Evolutionary conservation across 2,888 invertebrate genomes (phyloP).

Genomic region (Ophonus ardosiacus): DNA sequence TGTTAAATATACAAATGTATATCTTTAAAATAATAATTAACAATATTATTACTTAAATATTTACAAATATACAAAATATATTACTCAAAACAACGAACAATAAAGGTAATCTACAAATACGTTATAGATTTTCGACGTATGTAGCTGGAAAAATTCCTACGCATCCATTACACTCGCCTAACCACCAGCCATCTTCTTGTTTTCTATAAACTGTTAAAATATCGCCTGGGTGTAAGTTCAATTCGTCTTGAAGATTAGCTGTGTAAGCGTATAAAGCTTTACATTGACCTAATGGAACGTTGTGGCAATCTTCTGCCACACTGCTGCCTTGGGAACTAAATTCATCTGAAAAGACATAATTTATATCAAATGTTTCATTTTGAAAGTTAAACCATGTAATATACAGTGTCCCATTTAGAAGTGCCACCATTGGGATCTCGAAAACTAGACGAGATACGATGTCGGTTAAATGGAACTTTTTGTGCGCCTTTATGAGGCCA

Average conservation of each 20-base stretch:
- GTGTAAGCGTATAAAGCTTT: conserved; percentile 92
- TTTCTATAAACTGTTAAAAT: conserved; percentile 92
- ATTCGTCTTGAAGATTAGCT: conserved; percentile 92
- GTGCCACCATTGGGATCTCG: too few species aligned
- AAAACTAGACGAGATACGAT: too few species aligned
- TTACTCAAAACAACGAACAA: conserved; percentile 33
- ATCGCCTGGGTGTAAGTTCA: conserved; percentile 85
- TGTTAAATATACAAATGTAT: conserved; percentile 48
- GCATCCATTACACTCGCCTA: conserved; percentile 90
- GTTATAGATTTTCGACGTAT: conserved; percentile 88
- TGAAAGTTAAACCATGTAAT: too few species aligned
- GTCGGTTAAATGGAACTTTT: too few species aligned
- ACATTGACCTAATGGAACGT: conserved; percentile 83
- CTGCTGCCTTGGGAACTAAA: conserved; percentile 87
- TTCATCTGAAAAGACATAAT: conserved; percentile 80
- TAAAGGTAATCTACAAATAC: conserved; percentile 36
- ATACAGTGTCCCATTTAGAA: too few species aligned
- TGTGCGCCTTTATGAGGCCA: too few species aligned
- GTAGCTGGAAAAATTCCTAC: conserved; percentile 96
- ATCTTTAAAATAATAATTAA: conserved; percentile 42
- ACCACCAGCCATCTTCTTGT: conserved; percentile 97
- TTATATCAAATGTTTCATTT: too few species aligned
- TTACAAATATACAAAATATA: conserved; percentile 59
- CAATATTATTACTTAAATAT: conserved; percentile 51
- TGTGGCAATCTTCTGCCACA: conserved; percentile 74